Percentiles rank a stretch among this genome's conserved stretches.
These are phyloP conservation scores for Muscicapa striata DNA, from an alignment of 2,797 vertebrate genomes.

Conservation along the genomic window DNA sequence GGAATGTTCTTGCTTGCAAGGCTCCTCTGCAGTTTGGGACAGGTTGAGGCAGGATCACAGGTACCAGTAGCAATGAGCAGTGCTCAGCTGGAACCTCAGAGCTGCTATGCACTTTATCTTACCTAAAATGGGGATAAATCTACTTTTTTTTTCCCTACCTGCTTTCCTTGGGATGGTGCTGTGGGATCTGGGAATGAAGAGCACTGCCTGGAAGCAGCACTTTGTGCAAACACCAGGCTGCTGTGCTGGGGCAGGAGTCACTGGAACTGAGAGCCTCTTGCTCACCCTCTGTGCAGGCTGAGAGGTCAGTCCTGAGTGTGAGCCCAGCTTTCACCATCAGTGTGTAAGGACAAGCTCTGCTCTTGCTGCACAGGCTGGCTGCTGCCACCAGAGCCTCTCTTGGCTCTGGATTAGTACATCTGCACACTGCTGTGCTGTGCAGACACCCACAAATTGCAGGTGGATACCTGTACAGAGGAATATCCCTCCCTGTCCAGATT, in stretches of 20 bases:
- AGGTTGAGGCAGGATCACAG: neutral
- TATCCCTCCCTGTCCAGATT: neutral
- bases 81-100: neutral
- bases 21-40: neutral
- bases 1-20: neutral
- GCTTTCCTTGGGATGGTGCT: neutral
- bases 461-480: neutral
- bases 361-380: neutral
- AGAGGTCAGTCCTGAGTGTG: neutral
- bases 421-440: neutral
- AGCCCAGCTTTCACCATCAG: rapidly evolving
- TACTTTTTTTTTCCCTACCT: neutral
- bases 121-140: neutral
- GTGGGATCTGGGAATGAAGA: neutral
- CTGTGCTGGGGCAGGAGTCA: neutral
- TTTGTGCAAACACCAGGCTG: neutral
- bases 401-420: neutral
- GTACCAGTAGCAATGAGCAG: neutral
- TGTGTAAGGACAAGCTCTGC: neutral
- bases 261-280: neutral
- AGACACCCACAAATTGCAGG: neutral
- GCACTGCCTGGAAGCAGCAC: neutral
- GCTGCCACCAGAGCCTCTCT: neutral
- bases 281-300: neutral
- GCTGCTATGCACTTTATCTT: neutral